Evolutionary conservation across 2,888 invertebrate species (phyloP).

Genomic region (Eupithecia dodoneata): DNA sequence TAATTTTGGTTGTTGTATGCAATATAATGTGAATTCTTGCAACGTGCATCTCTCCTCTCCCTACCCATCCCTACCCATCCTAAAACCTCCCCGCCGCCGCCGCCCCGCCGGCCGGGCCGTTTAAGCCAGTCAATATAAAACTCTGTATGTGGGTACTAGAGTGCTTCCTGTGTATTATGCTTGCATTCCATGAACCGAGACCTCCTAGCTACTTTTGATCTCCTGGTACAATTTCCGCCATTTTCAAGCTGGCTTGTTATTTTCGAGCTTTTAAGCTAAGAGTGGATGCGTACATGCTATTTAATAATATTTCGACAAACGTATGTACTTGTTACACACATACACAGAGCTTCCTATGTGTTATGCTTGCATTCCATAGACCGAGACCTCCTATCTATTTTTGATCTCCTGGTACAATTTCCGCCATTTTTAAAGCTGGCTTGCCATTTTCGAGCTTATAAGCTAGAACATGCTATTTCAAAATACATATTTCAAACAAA

Average conservation of each 20-base stretch:
- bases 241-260: constrained; percentile 3
- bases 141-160: no score
- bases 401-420: constrained; percentile 1
- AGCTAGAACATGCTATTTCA: neutral
- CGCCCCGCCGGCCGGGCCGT: neutral
- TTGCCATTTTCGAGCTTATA: neutral
- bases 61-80: neutral
- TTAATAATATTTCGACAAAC: neutral
- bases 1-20: neutral
- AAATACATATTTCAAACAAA: neutral
- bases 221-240: constrained; percentile 5
- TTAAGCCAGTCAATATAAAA: neutral
- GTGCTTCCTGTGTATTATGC: neutral
- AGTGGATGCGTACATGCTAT: neutral
- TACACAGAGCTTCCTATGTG: neutral
- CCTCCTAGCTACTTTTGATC: neutral
- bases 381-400: neutral
- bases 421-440: constrained; percentile 6
- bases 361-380: neutral
- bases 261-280: neutral
- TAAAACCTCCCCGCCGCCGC: neutral
- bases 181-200: neutral
- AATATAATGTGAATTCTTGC: neutral
- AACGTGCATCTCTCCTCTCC: neutral
- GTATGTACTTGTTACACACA: no score